Evolutionary conservation across 2,797 vertebrate genomes (phyloP).

Genomic region (Hippoglossus hippoglossus): DNA sequence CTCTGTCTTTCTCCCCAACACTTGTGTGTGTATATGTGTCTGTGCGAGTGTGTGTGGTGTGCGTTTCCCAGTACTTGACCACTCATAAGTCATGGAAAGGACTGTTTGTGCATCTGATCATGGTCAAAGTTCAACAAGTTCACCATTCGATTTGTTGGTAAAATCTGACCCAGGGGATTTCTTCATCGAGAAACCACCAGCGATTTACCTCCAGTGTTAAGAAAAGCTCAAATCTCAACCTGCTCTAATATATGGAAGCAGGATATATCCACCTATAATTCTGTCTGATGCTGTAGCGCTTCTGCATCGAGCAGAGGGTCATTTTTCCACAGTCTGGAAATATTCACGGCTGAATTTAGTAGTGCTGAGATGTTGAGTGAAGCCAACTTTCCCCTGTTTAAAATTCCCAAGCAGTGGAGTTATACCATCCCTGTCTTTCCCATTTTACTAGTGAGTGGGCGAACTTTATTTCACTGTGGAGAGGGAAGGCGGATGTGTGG

Average conservation of each 20-base stretch:
- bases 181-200: conserved; percentile 13
- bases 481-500: conserved; percentile 27
- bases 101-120: conserved; percentile 69
- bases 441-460: conserved; percentile 78
- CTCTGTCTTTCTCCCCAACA: conserved; percentile 70
- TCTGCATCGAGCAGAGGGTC: conserved; percentile 62
- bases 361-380: conserved; percentile 66
- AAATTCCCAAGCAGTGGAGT: conserved; percentile 85
- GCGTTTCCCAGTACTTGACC: conserved; percentile 58
- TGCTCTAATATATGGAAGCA: conserved; percentile 56
- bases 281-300: conserved; percentile 63
- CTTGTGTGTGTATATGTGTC: conserved; percentile 48
- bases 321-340: conserved; percentile 83
- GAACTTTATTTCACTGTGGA: conserved; percentile 70
- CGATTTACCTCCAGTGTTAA: conserved; percentile 17
- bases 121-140: conserved; percentile 74
- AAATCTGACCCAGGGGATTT: conserved; percentile 25
- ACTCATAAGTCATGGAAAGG: conserved; percentile 76
- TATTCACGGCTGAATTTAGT: conserved; percentile 80
- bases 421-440: conserved; percentile 82
- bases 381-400: conserved; percentile 87
- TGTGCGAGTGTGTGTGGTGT: conserved; percentile 44
- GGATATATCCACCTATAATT: conserved; percentile 55
- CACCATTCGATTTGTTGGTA: conserved; percentile 21
- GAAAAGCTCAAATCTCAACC: conserved; percentile 53